Base-by-base conservation (phyloP, 1,140 invertebrate species). In the Formica selysi region DNA sequence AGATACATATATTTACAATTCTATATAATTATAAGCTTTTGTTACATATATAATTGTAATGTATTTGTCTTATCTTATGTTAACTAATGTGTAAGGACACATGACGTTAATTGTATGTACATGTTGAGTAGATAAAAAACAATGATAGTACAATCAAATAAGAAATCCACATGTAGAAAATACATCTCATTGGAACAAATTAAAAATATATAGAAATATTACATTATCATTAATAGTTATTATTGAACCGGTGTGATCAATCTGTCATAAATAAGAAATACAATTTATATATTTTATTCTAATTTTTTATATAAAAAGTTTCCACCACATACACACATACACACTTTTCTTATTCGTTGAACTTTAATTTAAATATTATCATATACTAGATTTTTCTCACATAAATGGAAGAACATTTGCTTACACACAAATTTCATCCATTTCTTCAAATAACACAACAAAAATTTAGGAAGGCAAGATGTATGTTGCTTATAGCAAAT, bases 61-160 rank as follows among this genome's bases (percentile, higher is more conserved):
- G 8, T 38, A 57, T 22, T 74, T 76, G 36, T 61, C 16, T 22
- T 41, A 13, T 61, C 16, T 22, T 41, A 13, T 7, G 2, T 76
- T 76, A 22, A 76, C 16, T 62, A 76, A 76, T 78, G 26, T 65
- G 4, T 48, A 29, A 57, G 6, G 54, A 51, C 29, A 65, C 59
- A 64, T 44, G 64, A 38, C 16, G 1, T 51, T 51, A 51, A 13
- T 68, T 65, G 6, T 71, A 26, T 83, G 0, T 74, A 54, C n/a
- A 73, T 59, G n/a, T 36, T 59, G 7, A 61, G 36, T 7, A 71
- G 32, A 11, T 7, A 78, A 48, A 71, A 41, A n/a, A n/a, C 11
- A 16, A 68, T 38, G 26, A 68, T n/a, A 67, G 13, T 57, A 80
- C 11, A 22, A 70, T 79, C 6, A 4, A 26, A 48, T 51, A 51